These are phyloP conservation scores for Rhipidura dahli DNA, from an alignment of 2,113 vertebrate species.

Conservation along the genomic window DNA sequence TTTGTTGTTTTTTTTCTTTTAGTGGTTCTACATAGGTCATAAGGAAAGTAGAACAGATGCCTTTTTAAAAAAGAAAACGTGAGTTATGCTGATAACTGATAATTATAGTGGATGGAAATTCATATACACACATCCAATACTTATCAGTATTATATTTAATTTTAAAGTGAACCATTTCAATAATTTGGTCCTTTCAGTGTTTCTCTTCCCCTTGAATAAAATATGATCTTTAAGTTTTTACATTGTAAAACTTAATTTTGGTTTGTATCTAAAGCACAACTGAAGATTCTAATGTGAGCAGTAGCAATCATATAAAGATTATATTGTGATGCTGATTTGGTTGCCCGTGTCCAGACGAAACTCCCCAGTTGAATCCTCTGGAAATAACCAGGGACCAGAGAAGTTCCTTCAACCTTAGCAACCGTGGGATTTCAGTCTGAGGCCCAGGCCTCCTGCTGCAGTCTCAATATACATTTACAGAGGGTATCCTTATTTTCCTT, in stretches of 20 bases:
- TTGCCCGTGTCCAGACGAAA: not conserved
- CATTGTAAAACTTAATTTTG: not conserved
- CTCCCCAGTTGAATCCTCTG: not conserved
- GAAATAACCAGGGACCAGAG: not conserved
- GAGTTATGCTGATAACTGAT: not conserved
- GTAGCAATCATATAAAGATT: not conserved
- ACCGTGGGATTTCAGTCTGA: fast-evolving
- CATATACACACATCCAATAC: not conserved
- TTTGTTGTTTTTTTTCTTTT: not conserved
- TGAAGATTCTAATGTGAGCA: not conserved
- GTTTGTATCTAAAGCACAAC: not conserved
- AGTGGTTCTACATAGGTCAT: not conserved
- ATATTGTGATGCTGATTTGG: not conserved
- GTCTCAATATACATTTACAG: fast-evolving
- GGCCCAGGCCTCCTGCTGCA: not conserved
- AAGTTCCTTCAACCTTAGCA: not conserved
- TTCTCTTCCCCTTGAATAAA: not conserved
- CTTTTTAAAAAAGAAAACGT: not conserved
- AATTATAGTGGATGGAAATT: not conserved
- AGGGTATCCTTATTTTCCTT: not conserved
- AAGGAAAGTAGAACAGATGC: not conserved
- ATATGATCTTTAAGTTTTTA: not conserved
- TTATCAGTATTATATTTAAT: not conserved
- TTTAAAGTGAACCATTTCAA: not conserved
- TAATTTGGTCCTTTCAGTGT: not conserved